Conservation (phyloP, 2,113 vertebrate species). For the Serilophus lunatus region DNA sequence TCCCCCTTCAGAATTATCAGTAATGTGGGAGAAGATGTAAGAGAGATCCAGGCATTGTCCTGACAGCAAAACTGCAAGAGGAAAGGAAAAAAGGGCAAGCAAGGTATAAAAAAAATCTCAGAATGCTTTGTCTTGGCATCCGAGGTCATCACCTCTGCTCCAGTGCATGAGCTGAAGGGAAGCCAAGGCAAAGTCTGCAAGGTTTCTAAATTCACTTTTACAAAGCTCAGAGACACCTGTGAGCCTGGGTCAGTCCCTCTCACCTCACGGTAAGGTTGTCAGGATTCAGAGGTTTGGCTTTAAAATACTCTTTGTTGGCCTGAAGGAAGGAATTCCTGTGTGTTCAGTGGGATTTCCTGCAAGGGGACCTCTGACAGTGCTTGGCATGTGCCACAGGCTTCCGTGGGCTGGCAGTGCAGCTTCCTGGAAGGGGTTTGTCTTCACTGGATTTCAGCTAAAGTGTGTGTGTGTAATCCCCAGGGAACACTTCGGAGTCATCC, state of each 20-base stretch:
- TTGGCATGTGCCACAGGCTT: neutral
- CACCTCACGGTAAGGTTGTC: neutral
- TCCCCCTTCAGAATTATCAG: neutral
- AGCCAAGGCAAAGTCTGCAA: neutral
- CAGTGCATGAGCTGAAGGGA: neutral
- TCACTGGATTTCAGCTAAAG: neutral
- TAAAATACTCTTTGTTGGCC: neutral
- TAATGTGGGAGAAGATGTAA: neutral
- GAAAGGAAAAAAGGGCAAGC: neutral
- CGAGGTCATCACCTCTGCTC: neutral
- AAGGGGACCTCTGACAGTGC: neutral
- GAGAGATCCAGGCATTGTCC: neutral
- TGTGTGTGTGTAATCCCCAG: neutral
- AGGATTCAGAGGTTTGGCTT: neutral
- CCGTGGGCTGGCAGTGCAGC: neutral
- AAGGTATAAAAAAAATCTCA: neutral
- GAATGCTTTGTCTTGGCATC: neutral
- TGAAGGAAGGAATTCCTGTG: neutral
- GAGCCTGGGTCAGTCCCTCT: fast-evolving
- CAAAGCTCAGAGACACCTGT: neutral
- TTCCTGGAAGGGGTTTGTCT: neutral
- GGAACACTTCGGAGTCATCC: neutral
- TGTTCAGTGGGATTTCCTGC: neutral
- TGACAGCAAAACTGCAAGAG: neutral
- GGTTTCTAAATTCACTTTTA: neutral